These are phyloP conservation scores for Pygocentrus nattereri DNA, from an alignment of 2,797 vertebrate species.

Conservation along the genomic window DNA sequence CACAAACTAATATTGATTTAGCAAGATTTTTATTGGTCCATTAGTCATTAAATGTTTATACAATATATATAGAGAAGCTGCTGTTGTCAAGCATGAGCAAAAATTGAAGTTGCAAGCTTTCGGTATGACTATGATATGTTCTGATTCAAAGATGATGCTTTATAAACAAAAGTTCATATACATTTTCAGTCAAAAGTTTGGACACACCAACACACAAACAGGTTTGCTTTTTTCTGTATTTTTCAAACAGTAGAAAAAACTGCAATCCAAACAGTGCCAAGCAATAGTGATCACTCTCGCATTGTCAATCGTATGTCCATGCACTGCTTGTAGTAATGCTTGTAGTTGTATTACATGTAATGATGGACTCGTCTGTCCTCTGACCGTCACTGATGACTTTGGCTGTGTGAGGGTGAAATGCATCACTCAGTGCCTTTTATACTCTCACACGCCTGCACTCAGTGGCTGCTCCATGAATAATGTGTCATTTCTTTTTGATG, in stretches of 20 bases:
- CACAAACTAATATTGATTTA: neutral
- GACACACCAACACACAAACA: too few species aligned
- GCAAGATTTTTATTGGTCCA: neutral
- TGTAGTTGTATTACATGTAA: conserved; percentile 14
- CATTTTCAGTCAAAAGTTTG: neutral
- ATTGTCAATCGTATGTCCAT: neutral
- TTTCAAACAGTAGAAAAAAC: too few species aligned
- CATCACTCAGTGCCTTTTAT: conserved; percentile 41
- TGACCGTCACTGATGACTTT: conserved; percentile 25
- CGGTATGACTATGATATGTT: neutral
- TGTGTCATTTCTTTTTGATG: conserved; percentile 73
- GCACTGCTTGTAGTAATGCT: neutral
- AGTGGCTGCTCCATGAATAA: conserved; percentile 62
- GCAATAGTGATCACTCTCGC: neutral
- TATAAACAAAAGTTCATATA: neutral
- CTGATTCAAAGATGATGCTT: neutral
- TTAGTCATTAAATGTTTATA: too few species aligned
- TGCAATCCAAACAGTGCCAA: conserved; percentile 38
- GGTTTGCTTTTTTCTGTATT: too few species aligned
- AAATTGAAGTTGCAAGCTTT: too few species aligned
- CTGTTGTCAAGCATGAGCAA: too few species aligned
- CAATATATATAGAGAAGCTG: too few species aligned
- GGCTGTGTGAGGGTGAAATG: conserved; percentile 38
- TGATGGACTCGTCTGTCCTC: conserved; percentile 34
- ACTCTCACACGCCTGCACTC: conserved; percentile 42